Evolutionary conservation across 2,113 vertebrate genomes (phyloP), one percentile per base, ranked within the genome.

Genomic region (Ptychochromis oligacanthus): DNA sequence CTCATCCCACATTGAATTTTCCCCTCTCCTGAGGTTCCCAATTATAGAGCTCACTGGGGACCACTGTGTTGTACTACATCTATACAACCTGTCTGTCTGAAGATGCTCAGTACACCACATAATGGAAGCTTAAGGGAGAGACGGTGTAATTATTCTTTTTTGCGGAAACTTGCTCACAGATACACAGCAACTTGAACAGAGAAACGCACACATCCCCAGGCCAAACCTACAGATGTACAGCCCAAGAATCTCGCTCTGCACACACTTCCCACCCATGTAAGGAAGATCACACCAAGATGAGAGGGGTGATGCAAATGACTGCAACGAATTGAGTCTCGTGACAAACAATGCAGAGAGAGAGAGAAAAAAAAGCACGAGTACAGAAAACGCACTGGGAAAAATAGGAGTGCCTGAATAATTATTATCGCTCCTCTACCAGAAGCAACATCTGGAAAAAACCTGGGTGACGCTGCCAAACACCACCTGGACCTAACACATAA

Each of bases 261-360:
- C 83, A 38, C 74, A 61, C 74, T 80, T 88, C 26, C 61, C 82
- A 62, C 75, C 26, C 64, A 7, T 18, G 89, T 24, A 65, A 28
- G 26, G 59, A 49, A 46, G 82, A 91, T 85, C 80, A 77, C 65
- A 78, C 78, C 43, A 28, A 74, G 87, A 90, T 83, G 87, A 87
- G 87, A 82, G 56, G 86, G 86, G 83, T 95, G 95, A 96, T 83
- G 95, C 92, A 96, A 96, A 94, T 87, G 2, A 64, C 52, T 18
- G 94, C 88, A 95, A 96, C 93, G 74, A 81, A 83, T 75, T 62
- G 46, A 67, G 80, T 91, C 87, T 79, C 28, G 58, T 90, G 89
- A 88, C 76, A 78, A 82, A 92, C 84, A 88, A 79, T 46, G 56
- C 11, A 38, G 61, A 77, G 31, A 13, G 59, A 80, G n/a, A 2